Base-by-base conservation (phyloP, 2,888 invertebrate species). In the Paralinhomoeus sp. region DNA sequence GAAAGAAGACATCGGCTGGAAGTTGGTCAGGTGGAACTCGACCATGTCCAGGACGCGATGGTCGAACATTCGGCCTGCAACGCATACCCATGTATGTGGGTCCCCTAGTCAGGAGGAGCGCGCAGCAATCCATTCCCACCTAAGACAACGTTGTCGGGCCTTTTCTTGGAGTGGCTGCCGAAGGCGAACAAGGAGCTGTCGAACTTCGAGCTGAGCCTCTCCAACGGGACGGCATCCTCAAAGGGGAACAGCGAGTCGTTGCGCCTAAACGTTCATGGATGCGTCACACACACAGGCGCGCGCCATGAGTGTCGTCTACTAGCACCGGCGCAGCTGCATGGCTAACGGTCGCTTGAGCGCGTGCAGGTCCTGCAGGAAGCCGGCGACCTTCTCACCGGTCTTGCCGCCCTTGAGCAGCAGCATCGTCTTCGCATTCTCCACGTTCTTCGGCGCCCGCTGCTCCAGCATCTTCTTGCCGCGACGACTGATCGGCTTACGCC, bases 11-110 rank as follows among this genome's bases (percentile, higher is more conserved):
- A 91, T 72, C 0, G 78, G 71, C 60, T 75, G 75, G 61, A 75
- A 89, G 44, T 75, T 73, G 43, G 82, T 80, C 22, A 93, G 73
- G 15, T 85, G 83, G 45, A 97, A 72, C 66, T 99, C 97, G 45
- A 84, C 73, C 87, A 97, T 89, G 61, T 99, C 97, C 45, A 97
- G 67, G 27, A 97, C 68, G 45, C 78, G 77, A 57, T 78, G 75
- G 64, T 97, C 82, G 64, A 76, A 91, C 60, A 80, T 76, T 52
- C 97, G 73, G 1, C 74, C 73, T 40, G 41, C 2, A 34, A 44
- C 5, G 12, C 12, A 12, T 9, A 5, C 7, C 9, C 36, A 38
- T 22, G 18, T 22, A 18, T 3, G 22, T 36, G 17, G 51, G 57
- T 55, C 69, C 17, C 35, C 18, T 35, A 12, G 17, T 35, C 3